Evolutionary conservation across 2,113 vertebrate genomes (phyloP), one percentile per base, ranked within the genome.

Genomic region (Halcyon malimbica): DNA sequence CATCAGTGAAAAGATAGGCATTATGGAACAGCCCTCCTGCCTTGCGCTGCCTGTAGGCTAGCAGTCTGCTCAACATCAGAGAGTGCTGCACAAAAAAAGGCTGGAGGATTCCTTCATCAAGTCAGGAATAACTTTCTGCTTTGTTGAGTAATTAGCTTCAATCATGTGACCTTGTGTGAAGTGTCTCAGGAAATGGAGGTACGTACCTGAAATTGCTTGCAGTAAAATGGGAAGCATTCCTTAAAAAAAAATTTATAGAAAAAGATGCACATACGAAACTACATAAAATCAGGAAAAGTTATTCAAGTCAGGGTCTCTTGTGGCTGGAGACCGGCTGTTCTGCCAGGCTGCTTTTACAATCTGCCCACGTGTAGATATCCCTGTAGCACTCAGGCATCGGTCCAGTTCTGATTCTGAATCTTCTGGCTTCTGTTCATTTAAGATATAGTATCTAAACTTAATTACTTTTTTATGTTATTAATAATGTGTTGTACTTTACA

Each of bases 401-500:
- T 67, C 64, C 4, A 23, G 42, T 39, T 84, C 92, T 64, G 60
- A 79, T 90, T 89, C 88, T 87, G 76, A 92, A 93, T 94, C 92
- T 92, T 94, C 83, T 81, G 88, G 39, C 88, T 94, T 95, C 65
- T 95, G 16, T 91, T 92, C 60, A 75, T 93, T 93, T 93, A 83
- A 96, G 88, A 89, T 78, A 57, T 0, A 57, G 14, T 77, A 86
- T 59, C 33, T 81, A 87, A 81, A 9, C 19, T 35, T 57, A 59
- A 50, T 54, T 77, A 83, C 29, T 78, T 80, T 88, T 53, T 53
- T 16, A 12, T 51, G 29, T 68, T 86, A 33, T 70, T 63, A 75
- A 33, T 67, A 33, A 64, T 53, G 6, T 63, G 11, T 46, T 77
- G 7, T 81, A 51, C 37, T 77, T 83, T 64, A 59, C 51, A 19